Evolutionary conservation across 1,140 invertebrate species (phyloP), one percentile per base, ranked within the genome.

Genomic region (Drosophila saltans): DNA sequence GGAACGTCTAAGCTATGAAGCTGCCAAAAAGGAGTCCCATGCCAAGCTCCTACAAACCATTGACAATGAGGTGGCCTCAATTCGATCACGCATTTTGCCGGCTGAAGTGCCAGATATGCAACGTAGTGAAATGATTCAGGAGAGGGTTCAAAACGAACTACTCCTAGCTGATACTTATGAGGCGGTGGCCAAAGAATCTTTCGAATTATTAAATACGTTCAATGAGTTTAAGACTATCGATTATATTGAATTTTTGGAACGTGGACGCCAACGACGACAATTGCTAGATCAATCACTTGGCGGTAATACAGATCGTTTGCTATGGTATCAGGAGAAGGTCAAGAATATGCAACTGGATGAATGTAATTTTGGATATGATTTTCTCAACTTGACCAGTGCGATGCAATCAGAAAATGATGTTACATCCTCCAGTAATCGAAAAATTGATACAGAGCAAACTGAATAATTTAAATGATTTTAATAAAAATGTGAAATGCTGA

Each of bases 201-300:
- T 74, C 8, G 67, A 81, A 36, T 74, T 73, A 0, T 66, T 91
- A 0, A 21, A 76, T n/a, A 61, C 58, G 21, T 83, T 84, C 60
- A 69, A 81, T 8, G 72, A 78, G 5, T 86, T 91, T 40, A 67
- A 88, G 43, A 26, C 65, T 4, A 80, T 92, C 11, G 78, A 83
- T 43, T 90, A 90, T 9, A 81, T 85, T 3, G 90, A 92, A 30
- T 79, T 92, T 10, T 55, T 92, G 10, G 72, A 81, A 21, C 88
- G 91, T 7, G 90, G 86, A 0, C 60, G 74, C 11, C 69, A 90
- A 9, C 84, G 91, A 3, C 86, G 91, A 1, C 73, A 72, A 40
- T 48, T 91, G 5, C 24, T 92, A 9, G 91, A 91, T 72, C 80
- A 92, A 11, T 85, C 86, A 0, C 55, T 92, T 57, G 91, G 91